These are phyloP conservation scores for Ophion costatus DNA, from an alignment of 2,888 invertebrate species.

Conservation along the genomic window DNA sequence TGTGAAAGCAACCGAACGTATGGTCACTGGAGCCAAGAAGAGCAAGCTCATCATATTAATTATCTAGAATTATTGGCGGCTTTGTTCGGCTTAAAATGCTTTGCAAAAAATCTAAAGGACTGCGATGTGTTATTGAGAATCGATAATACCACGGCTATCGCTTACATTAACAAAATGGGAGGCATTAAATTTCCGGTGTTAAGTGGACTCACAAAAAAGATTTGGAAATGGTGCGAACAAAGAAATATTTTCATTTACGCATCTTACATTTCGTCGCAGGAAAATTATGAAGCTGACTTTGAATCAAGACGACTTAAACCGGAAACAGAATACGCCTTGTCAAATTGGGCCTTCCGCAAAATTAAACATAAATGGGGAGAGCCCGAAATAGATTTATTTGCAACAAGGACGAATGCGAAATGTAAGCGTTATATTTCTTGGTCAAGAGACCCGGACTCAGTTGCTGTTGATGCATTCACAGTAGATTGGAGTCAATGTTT, in stretches of 20 bases:
- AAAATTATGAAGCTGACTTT: conserved; percentile 59
- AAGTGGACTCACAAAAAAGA: conserved; percentile 26
- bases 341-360: too few species aligned
- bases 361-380: conserved; percentile 23
- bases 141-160: conserved; percentile 35
- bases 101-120: conserved; percentile 1
- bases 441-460: conserved; percentile 56
- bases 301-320: conserved; percentile 57
- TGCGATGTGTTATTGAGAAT: too few species aligned
- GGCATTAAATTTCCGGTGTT: conserved; percentile 34
- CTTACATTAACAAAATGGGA: conserved; percentile 65
- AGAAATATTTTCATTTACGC: conserved; percentile 58
- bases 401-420: conserved; percentile 63
- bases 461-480: conserved; percentile 65
- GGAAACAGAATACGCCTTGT: conserved; percentile 50
- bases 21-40: conserved; percentile 45
- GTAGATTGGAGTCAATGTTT: conserved; percentile 51
- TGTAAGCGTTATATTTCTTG: conserved; percentile 66
- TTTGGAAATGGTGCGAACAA: conserved; percentile 62
- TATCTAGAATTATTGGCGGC: conserved; percentile 45
- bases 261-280: conserved; percentile 58
- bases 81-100: conserved; percentile 57
- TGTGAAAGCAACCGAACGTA: conserved; percentile 31
- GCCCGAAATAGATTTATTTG: conserved; percentile 67
- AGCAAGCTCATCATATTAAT: conserved; percentile 41